Conservation (phyloP, 1,140 invertebrate genomes). For the Choristoneura fumiferana region DNA sequence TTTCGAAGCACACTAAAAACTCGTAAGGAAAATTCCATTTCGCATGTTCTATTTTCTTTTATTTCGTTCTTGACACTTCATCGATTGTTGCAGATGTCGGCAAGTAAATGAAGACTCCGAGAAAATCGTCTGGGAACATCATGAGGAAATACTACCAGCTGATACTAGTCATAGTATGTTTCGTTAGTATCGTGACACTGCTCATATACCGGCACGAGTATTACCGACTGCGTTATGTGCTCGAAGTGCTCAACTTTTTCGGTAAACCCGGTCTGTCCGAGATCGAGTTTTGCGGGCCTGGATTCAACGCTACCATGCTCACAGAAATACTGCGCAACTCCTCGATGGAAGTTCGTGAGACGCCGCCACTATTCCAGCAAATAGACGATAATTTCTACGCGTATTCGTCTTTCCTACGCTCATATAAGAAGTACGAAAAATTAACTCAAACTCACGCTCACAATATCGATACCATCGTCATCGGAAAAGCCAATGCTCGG, state of each 20-base stretch:
- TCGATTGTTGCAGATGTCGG: constrained; percentile 24
- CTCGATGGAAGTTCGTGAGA: constrained; percentile 67
- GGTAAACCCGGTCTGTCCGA: constrained; percentile 80
- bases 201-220: constrained; percentile 89
- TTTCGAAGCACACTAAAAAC: too few relatives aligned
- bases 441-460: constrained; percentile 50
- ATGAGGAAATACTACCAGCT: constrained; percentile 90
- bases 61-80: neutral
- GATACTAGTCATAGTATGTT: constrained; percentile 81
- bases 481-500: constrained; percentile 61
- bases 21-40: too few relatives aligned
- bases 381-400: constrained; percentile 77
- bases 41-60: too few relatives aligned
- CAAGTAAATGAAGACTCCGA: constrained; percentile 61
- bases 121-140: constrained; percentile 52
- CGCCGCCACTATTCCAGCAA: constrained; percentile 71
- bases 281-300: constrained; percentile 73
- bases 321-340: constrained; percentile 69
- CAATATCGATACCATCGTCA: constrained; percentile 74
- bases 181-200: constrained; percentile 83
- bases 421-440: constrained; percentile 70
- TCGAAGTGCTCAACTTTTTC: constrained; percentile 89
- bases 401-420: constrained; percentile 78
- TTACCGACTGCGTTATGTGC: constrained; percentile 84
- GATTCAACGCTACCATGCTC: constrained; percentile 74